Evolutionary conservation across 1,140 invertebrate genomes (phyloP), one percentile per base, ranked within the genome.

Genomic region (Dryas iulia): DNA sequence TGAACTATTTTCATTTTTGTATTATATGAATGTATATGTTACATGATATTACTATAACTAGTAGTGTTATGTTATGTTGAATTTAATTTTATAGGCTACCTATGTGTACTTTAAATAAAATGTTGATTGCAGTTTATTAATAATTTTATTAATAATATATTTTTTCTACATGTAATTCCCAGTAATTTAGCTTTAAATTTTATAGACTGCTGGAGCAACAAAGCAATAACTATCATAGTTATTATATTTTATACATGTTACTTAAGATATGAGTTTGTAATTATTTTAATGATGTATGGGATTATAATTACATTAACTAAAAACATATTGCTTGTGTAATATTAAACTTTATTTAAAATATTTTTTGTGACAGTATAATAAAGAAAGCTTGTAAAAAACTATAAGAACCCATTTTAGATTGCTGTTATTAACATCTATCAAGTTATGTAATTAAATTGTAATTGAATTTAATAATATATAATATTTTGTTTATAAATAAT

Each of bases 141-240:
- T 18, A 14, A 39, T 18, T 39, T 18, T 39, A 39, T 18, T 39
- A 2, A 14, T 18, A 39, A n/a, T 14, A 18, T 39, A 21, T 47
- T 3, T 18, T 47, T 47, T 18, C 3, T 47, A 21, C 7, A 47
- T 21, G 18, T 47, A 18, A 47, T 18, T 47, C 39, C 39, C 6
- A 21, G 14, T 47, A n/a, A 8, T 47, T 18, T 47, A 47, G 39
- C 39, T 47, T 47, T 47, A 60, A 39, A 6, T 26, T 47, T 25
- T 26, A 8, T 25, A 14, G 59, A 39, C 59, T 47, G 59, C 39
- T 60, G 33, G 10, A 39, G 59, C 59, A 39, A 25, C 59, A 60
- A 60, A 60, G 26, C 56, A 57, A 57, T 39, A 26, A 59, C 3
- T 26, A 39, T 24, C 12, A 26, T 56, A 56, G 12, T 21, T 47